These are phyloP conservation scores for Agonopterix heracliana DNA, from an alignment of 2,888 invertebrate species.

Conservation along the genomic window DNA sequence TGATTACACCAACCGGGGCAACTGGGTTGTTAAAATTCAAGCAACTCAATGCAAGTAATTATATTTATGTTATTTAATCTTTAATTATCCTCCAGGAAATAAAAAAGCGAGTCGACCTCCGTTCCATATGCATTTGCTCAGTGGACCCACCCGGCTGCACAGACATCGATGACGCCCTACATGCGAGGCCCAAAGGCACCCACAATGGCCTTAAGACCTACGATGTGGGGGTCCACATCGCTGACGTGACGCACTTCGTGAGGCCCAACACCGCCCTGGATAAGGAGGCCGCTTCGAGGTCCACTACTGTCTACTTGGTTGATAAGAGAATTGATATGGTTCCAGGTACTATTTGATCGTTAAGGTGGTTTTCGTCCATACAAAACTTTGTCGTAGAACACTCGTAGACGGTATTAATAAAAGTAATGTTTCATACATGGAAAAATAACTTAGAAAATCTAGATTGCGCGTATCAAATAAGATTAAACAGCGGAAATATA, in stretches of 20 bases:
- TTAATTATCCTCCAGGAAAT: slow-evolving; percentile 76
- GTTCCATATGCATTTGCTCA: slow-evolving; percentile 91
- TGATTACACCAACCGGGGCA: too few species aligned
- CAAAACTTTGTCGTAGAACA: too few species aligned
- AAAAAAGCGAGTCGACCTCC: slow-evolving; percentile 86
- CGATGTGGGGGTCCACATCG: slow-evolving; percentile 97
- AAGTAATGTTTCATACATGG: too few species aligned
- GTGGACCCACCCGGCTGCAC: slow-evolving; percentile 99
- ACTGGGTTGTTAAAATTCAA: too few species aligned
- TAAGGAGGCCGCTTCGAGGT: slow-evolving; percentile 92
- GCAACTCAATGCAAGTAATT: too few species aligned
- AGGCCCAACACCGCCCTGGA: slow-evolving; percentile 94
- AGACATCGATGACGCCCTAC: slow-evolving; percentile 98
- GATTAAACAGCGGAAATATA: too few species aligned
- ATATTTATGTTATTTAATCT: neutral
- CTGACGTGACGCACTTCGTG: slow-evolving; percentile 98
- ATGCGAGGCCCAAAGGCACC: slow-evolving; percentile 83
- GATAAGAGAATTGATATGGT: slow-evolving; percentile 96
- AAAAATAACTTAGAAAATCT: too few species aligned
- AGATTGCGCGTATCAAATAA: too few species aligned
- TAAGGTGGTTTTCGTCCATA: too few species aligned
- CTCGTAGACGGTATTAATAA: too few species aligned
- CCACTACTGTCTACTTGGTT: slow-evolving; percentile 97
- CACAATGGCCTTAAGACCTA: slow-evolving; percentile 36
- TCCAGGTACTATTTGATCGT: slow-evolving; percentile 55